Percentiles rank a stretch among this genome's conserved stretches.
Conservation (phyloP, 2,113 vertebrate genomes). For the Pao palembangensis region DNA sequence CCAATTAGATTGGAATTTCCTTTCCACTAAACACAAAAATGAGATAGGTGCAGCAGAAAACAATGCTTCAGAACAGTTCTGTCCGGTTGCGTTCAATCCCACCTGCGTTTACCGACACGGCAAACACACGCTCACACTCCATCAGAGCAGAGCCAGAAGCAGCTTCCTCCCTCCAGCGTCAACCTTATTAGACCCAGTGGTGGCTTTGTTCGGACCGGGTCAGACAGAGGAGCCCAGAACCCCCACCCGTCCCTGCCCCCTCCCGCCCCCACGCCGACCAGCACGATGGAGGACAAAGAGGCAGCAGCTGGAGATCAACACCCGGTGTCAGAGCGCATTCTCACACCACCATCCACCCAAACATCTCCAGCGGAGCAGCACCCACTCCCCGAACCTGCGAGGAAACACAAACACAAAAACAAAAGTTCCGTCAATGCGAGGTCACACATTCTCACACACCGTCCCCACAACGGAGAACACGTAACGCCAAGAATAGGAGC, state of each 20-base stretch:
- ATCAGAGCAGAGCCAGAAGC: constrained; percentile 5
- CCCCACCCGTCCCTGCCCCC: not conserved
- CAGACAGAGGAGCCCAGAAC: constrained; percentile 20
- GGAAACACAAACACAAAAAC: constrained; percentile 38
- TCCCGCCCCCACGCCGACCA: no score
- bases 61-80: not conserved
- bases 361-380: constrained; percentile 64
- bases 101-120: no score
- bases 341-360: constrained; percentile 59
- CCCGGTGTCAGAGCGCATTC: constrained; percentile 62
- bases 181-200: constrained; percentile 26
- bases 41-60: not conserved
- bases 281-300: constrained; percentile 33
- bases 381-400: constrained; percentile 57
- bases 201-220: constrained; percentile 36
- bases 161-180: constrained; percentile 46
- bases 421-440: not conserved
- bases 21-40: not conserved
- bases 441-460: constrained; percentile 16
- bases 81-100: no score
- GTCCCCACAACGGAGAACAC: constrained; percentile 15
- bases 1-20: constrained; percentile 1
- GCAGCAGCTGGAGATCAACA: constrained; percentile 58
- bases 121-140: constrained; percentile 12
- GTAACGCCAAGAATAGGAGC: constrained; percentile 53